phyloP scores from a whole-genome alignment of 1,140 invertebrate species.

The Vanessa tameamea region DNA sequence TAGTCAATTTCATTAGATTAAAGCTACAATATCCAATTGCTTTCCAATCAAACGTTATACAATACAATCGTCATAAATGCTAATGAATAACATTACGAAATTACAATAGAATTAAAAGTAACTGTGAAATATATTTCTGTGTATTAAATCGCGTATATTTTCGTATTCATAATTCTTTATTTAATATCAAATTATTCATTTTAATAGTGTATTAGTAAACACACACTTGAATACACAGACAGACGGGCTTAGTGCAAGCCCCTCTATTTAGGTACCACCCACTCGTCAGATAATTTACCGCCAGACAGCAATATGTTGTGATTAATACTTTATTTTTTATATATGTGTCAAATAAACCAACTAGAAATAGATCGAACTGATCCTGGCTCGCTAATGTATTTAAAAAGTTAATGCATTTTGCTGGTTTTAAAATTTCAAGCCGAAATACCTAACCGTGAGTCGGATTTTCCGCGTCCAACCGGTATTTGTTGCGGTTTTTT shows the following conservation, averaged over 20 bases:
- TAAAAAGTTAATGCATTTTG: not conserved
- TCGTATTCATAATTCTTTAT: too few relatives aligned
- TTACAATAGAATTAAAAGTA: slow-evolving; percentile 3
- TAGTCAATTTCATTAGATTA: slow-evolving; percentile 12
- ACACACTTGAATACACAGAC: too few relatives aligned
- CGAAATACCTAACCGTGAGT: slow-evolving; percentile 10
- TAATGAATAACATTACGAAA: not conserved
- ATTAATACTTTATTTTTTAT: too few relatives aligned
- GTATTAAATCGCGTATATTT: too few relatives aligned
- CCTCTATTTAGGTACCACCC: too few relatives aligned
- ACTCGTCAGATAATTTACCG: too few relatives aligned
- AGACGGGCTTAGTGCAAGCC: too few relatives aligned
- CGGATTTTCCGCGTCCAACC: slow-evolving; percentile 1
- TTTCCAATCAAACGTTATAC: slow-evolving; percentile 1
- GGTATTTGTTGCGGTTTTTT: slow-evolving; percentile 18
- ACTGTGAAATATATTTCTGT: not conserved
- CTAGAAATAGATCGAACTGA: too few relatives aligned
- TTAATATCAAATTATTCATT: too few relatives aligned
- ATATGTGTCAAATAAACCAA: too few relatives aligned
- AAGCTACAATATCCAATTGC: slow-evolving; percentile 3
- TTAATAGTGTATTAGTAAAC: too few relatives aligned
- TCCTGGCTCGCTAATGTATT: not conserved
- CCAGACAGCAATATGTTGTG: too few relatives aligned
- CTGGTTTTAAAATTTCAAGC: not conserved
- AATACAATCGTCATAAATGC: not conserved